phyloP scores from a whole-genome alignment of 2,888 invertebrate species.

The Maniola hyperantus region DNA sequence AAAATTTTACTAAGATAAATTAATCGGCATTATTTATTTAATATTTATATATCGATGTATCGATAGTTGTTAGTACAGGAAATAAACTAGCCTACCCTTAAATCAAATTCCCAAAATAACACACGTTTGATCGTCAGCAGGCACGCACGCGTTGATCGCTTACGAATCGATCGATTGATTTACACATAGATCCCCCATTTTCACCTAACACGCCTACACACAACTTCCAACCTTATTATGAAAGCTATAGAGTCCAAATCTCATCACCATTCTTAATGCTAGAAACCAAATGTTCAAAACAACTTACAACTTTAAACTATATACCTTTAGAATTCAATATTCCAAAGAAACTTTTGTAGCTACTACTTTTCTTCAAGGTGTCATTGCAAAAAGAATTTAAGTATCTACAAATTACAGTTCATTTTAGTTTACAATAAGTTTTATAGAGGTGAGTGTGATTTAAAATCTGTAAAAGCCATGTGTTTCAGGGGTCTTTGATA shows the following conservation, averaged over 20 bases:
- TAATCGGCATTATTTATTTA: too few relatives aligned
- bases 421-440: constrained; percentile 35
- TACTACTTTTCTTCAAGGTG: background rate
- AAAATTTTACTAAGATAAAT: too few relatives aligned
- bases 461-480: constrained; percentile 54
- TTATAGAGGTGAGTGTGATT: constrained; percentile 52
- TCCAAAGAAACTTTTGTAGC: background rate
- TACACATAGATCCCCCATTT: constrained; percentile 56
- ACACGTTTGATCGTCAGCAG: constrained; percentile 66
- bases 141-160: constrained; percentile 66
- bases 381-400: constrained; percentile 30
- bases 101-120: constrained; percentile 62
- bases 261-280: too few relatives aligned
- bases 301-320: background rate
- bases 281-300: background rate
- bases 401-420: fast-evolving
- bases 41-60: too few relatives aligned
- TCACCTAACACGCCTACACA: background rate
- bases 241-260: constrained; percentile 9
- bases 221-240: constrained; percentile 26
- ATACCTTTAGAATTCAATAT: background rate
- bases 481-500: constrained; percentile 43
- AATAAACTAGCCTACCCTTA: constrained; percentile 51
- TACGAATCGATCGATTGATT: constrained; percentile 74
- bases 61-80: too few relatives aligned